Base-by-base conservation (phyloP, 1,140 invertebrate genomes). In the Antheraea pernyi region DNA sequence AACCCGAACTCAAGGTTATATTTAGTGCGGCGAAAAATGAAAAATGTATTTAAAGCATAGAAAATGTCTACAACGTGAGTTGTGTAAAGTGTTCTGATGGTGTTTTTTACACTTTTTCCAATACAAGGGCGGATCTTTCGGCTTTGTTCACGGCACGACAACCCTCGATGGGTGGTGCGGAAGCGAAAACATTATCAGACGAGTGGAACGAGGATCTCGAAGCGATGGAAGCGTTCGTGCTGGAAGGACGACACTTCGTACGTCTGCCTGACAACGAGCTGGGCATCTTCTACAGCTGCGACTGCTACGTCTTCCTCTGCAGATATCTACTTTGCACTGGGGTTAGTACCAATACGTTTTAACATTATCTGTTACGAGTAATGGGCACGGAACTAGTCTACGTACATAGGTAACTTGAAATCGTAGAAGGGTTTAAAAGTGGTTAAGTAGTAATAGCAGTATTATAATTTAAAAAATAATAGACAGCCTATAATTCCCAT, bases 301-400 rank as follows among this genome's bases (percentile, higher is more conserved):
- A 99, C 89, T 99, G 98, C 91, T 99, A 99, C 84, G 99, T 99
- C 13, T 99, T 99, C 90, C 93, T 99, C 0, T 99, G 98, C 88
- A 95, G 98, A 82, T 99, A 99, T 91, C 97, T 98, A 94, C 95
- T 99, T 76, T 97, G 94, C 0, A 97, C 94, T 19, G 93, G 94
- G 80, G 91, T 91, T 66, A 67, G 71, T 59, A 36, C 46, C 46
- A 13, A 48, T 7, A 62, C 19, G 22, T 42, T 8, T 11, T 42
- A 42, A 42, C 39, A 0, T 3, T 42, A 30, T 30, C 1, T 30
- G 22, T 30, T 30, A 30, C 22, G 22, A 30, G 4, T 30, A 30
- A 30, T 30, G 22, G 4, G 22, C 22, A 30, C 22, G 22, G 4
- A 30, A 30, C 22, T 30, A 30, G 22, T 30, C 22, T 2, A 30